phyloP scores from a whole-genome alignment of 2,113 vertebrate species.

The Serilophus lunatus region DNA sequence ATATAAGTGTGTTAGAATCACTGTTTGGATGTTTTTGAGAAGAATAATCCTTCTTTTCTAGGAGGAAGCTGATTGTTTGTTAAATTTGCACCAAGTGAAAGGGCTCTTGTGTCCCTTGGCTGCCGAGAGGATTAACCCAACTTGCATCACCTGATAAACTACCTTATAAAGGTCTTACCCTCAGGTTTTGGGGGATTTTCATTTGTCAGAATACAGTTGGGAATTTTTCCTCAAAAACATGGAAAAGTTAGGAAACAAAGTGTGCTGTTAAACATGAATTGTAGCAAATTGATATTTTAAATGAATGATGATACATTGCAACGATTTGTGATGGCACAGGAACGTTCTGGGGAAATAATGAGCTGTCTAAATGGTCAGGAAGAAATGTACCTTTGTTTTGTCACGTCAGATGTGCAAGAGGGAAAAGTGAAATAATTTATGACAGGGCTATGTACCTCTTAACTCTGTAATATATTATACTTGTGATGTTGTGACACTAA shows the following conservation, averaged over 20 bases:
- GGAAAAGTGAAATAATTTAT: slow-evolving; percentile 29
- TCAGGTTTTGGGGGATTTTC: background rate
- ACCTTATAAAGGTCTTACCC: background rate
- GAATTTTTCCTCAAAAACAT: background rate
- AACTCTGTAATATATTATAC: slow-evolving; percentile 21
- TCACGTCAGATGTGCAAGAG: background rate
- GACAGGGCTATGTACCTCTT: background rate
- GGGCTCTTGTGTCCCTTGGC: background rate
- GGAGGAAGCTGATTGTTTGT: background rate
- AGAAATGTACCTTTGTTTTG: background rate
- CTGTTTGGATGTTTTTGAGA: background rate
- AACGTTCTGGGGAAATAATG: background rate
- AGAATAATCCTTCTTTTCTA: background rate
- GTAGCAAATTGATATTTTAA: background rate
- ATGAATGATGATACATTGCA: background rate
- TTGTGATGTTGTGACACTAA: slow-evolving; percentile 50
- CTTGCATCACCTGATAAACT: background rate
- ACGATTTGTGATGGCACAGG: background rate
- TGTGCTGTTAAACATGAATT: background rate
- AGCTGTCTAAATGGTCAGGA: slow-evolving; percentile 22
- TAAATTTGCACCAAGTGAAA: background rate
- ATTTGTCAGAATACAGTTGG: background rate
- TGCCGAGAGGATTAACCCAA: background rate
- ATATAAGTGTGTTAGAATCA: background rate
- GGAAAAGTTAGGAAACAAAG: background rate